Evolutionary conservation across 1,140 invertebrate species (phyloP), one percentile per base, ranked within the genome.

Genomic region (Campoletis sonorensis): DNA sequence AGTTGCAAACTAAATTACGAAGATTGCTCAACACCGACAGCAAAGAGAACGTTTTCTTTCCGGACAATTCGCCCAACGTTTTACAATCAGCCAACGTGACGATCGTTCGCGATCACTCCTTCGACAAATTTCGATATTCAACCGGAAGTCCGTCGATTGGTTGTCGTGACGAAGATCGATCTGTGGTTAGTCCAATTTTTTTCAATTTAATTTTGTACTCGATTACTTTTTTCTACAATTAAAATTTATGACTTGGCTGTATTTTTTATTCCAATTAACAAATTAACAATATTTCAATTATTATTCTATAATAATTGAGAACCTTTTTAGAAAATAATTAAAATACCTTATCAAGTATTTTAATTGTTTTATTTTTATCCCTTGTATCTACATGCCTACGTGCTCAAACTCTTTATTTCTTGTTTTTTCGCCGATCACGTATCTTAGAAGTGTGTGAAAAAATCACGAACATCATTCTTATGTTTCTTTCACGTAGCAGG

Each of bases 1-100:
- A 96, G 73, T 90, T 97, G 81, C 96, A 97, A 91, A 96, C 95
- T 77, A 96, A 96, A 84, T 89, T 97, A 64, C 92, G 96, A 26
- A 93, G 96, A 82, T 91, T 97, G 64, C 90, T 97, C 0, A 96
- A 96, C 82, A 94, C 95, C 21, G 95, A 96, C 86, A 95, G 95
- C 86, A 94, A 94, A 80, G 94, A 95, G 84, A 94, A 94, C 84
- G 88, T 92, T 18, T 92, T 91, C 81, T 91, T 91, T 80, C 86
- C 89, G 0, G 91, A 92, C 11, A 83, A 78, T 30, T 81, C 80
- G 76, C 51, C 83, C 45, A 83, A 83, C 58, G 72, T 78, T 16
- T 61, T 82, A 49, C 61, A 80, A 73, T 82, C 86, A 33, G n/a
- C 75, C 68, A 80, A 79, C 79, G 67, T 54, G 70, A 21, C 64